A percentile compares a stretch with the other conserved stretches of the same genome.
Conservation (phyloP, 1,140 invertebrate species). For the Tetramorium simillimum region DNA sequence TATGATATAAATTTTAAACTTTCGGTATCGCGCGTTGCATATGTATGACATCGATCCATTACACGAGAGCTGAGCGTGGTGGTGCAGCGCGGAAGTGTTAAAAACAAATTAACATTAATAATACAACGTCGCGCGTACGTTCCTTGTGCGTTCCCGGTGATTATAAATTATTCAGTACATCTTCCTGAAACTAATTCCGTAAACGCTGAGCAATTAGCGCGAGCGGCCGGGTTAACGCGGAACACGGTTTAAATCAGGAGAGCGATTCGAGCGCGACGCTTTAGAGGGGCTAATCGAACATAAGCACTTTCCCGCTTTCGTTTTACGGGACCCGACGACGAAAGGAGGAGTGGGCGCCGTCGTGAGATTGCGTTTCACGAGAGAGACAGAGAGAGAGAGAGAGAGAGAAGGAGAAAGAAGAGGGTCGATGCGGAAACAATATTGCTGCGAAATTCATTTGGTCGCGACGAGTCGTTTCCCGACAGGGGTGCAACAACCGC, state of each 20-base stretch:
- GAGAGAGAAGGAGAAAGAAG: neutral
- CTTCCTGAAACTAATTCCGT: conserved; percentile 30
- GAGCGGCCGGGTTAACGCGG: neutral
- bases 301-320: conserved; percentile 27
- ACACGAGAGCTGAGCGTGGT: neutral
- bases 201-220: conserved; percentile 24
- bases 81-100: neutral
- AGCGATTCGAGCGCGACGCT: neutral
- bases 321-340: conserved; percentile 22
- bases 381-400: too few relatives aligned
- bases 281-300: conserved; percentile 27
- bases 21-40: conserved; percentile 10
- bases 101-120: conserved; percentile 46
- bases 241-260: neutral
- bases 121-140: neutral
- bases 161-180: conserved; percentile 20
- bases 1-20: conserved; percentile 18
- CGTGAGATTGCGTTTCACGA: neutral
- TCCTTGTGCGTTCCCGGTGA: neutral
- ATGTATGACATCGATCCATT: conserved; percentile 22
- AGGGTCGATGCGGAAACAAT: conserved; percentile 52
- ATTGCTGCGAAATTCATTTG: conserved; percentile 68
- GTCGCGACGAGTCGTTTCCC: conserved; percentile 37
- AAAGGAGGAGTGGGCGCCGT: neutral
- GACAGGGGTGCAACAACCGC: conserved; percentile 55